Evolutionary conservation across 2,888 invertebrate genomes (phyloP), one percentile per base, ranked within the genome.

Genomic region (Fragum fragum): DNA sequence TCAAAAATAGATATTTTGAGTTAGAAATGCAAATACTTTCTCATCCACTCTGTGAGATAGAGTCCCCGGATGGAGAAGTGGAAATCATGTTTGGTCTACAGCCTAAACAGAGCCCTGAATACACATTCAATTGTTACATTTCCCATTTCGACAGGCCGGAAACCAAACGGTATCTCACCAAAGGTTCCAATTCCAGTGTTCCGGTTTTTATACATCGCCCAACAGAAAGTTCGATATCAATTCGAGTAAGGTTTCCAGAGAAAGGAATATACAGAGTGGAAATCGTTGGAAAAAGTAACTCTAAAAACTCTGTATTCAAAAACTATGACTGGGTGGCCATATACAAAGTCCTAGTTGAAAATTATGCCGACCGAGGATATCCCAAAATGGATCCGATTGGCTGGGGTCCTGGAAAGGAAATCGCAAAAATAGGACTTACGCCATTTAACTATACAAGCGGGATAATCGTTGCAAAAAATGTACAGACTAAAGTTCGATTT

Each of bases 1-100:
- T 91, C 28, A 90, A 93, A 69, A 92, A 92, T 59, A 73, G 93
- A 32, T 93, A 90, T 82, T 92, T 91, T 76, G 89, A 92, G 47
- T 83, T 93, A 7, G 88, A 88, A 26, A 88, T 92, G 87, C 78
- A 89, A 16, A 80, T 89, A 11, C 68, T 90, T 21, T 91, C 91
- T 2, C 90, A 91, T 69, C 83, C 87, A 14, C 71, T 89, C 7
- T 91, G 91, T 80, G 88, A 91, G 66, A 84, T 92, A 2, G 77
- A 80, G 23, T 83, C 90, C 2, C 81, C 86, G 6, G 86, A 87
- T 18, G 92, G 92, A 7, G 90, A 92, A 70, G 85, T 90, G 1
- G 91, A 90, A 28, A 79, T 93, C 21, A 42, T 83, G 59, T 92
- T 93, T 77, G 89, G 88, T 9, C 63, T 92, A 11, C 88, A 88